Base-by-base conservation (phyloP, 2,113 vertebrate species). In the Chamaetylas fuelleborni region DNA sequence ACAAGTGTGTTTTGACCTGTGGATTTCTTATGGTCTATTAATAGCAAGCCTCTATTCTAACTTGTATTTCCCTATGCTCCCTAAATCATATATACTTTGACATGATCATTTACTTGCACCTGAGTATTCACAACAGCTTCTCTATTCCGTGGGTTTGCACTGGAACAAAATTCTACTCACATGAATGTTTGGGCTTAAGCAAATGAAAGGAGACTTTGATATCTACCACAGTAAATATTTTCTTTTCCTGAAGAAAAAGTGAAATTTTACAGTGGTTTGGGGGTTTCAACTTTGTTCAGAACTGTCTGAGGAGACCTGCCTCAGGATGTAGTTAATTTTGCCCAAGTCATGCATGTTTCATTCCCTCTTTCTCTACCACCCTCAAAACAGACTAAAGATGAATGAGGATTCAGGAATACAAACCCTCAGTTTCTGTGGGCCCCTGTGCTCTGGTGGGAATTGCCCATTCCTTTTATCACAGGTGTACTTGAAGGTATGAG, bases 131-230 rank as follows among this genome's bases (percentile, higher is more conserved):
- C 81, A 88, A 88, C 47, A 88, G 34, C 31, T 67, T 93, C 72
- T 91, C 67, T 94, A 56, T 88, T 90, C 51, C 29, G 20, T 51
- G 58, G 54, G 6, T 38, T 89, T 94, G 31, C 62, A 60, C 1
- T 3, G 56, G 67, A 77, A 92, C 60, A 92, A 78, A 88, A 92
- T 88, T 74, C 47, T 80, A n/a, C 71, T 95, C 18, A 14, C 5
- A 5, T 51, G 26, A 90, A 66, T 77, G 38, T 85, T 87, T 54
- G 54, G 48, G 43, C 17, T n/a, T 88, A 70, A 94, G 51, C 47
- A 82, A 90, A 86, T 93, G 71, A 95, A 94, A 86, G 66, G 60
- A 48, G 28, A 62, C 60, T 86, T 82, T 88, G 81, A 86, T 33
- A 80, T 79, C 24, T 8, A 64, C 38, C n/a, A 77, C n/a, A 69